These are phyloP conservation scores for Nephila pilipes DNA, from an alignment of 1,140 invertebrate genomes.

Conservation along the genomic window DNA sequence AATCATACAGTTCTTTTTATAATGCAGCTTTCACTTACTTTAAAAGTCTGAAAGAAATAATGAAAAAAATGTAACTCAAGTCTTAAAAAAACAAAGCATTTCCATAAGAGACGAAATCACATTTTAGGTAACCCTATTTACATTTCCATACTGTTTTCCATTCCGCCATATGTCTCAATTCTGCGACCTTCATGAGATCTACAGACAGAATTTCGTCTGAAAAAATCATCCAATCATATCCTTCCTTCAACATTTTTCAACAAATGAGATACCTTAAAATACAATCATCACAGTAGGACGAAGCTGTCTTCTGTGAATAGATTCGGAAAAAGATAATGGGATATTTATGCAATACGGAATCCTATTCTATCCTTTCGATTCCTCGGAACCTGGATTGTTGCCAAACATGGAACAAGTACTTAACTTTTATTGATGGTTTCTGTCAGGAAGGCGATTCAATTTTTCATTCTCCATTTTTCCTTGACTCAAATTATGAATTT, in stretches of 20 bases:
- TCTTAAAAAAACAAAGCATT: neutral
- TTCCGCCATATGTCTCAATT: neutral
- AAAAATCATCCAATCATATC: neutral
- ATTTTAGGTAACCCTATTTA: neutral
- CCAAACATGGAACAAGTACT: slow-evolving; percentile 3
- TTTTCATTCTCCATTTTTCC: neutral
- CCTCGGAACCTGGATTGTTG: neutral
- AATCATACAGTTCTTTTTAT: too few relatives aligned
- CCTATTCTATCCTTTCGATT: neutral
- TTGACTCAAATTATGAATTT: neutral
- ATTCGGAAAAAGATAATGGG: neutral
- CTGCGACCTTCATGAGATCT: neutral
- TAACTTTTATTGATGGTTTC: neutral
- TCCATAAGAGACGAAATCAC: neutral
- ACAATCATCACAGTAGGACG: neutral
- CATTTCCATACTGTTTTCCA: neutral
- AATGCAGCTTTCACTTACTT: too few relatives aligned
- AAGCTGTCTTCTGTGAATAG: neutral
- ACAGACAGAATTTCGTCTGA: neutral
- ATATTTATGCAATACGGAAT: slow-evolving; percentile 13
- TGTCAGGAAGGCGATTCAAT: neutral
- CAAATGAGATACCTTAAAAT: neutral
- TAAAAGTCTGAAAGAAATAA: too few relatives aligned
- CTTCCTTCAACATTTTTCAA: neutral
- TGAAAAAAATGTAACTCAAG: too few relatives aligned